phyloP scores from a whole-genome alignment of 2,113 vertebrate species.

The Mormyrus iriodes region DNA sequence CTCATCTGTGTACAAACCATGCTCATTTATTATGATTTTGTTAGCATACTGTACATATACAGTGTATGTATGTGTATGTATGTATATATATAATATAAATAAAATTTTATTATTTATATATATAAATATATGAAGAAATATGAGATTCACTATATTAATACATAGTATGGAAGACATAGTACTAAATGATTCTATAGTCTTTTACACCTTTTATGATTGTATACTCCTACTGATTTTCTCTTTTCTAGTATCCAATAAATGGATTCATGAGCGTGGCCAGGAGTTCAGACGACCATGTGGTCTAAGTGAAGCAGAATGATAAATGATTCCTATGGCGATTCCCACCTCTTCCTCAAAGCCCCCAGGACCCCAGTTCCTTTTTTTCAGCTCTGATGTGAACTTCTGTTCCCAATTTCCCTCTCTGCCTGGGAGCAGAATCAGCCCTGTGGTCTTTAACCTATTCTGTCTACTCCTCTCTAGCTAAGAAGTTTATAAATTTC shows the following conservation, averaged over 20 bases:
- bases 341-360: not conserved
- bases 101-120: too few relatives aligned
- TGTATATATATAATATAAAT: too few relatives aligned
- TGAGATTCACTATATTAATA: too few relatives aligned
- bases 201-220: too few relatives aligned
- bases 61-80: not conserved
- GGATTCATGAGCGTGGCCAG: constrained; percentile 96
- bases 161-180: too few relatives aligned
- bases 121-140: too few relatives aligned
- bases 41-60: not conserved
- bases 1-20: not conserved
- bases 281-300: constrained; percentile 89
- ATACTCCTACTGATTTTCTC: not conserved
- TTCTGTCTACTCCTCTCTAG: not conserved
- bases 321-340: constrained; percentile 1
- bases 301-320: constrained; percentile 78
- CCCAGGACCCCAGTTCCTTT: not conserved
- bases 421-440: not conserved
- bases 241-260: constrained; percentile 90
- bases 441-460: not conserved
- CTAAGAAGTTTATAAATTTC: not conserved
- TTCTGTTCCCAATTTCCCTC: constrained; percentile 2
- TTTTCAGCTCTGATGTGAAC: not conserved
- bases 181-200: too few relatives aligned
- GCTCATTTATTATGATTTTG: not conserved